Evolutionary conservation across 2,888 invertebrate genomes (phyloP), one percentile per base, ranked within the genome.

Genomic region (Dexiosoma caninum): DNA sequence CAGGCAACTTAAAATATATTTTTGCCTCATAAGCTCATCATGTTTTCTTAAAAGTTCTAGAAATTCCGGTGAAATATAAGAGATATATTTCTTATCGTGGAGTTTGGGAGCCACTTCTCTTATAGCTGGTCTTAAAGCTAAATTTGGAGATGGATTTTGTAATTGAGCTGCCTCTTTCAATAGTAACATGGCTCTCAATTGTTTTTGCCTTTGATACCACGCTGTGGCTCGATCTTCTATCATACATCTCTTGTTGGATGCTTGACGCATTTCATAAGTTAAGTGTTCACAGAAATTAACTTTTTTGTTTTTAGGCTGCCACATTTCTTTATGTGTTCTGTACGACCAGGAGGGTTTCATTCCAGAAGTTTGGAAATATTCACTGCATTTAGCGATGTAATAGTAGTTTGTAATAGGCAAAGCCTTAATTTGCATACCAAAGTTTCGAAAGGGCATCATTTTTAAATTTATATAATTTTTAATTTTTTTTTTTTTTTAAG

Each of bases 21-120:
- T 85, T 82, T 14, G 66, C 49, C 32, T 44, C 23, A 76, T 19
- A 7, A 32, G 12, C 5, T 83, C 82, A 70, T 88, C 87, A 74
- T 87, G 84, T 53, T 75, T 60, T 44, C 84, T 80, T 12, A 88
- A 82, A 21, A 88, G 74, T 5, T 79, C 19, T 3, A 82, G 83
- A 46, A 88, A 88, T 49, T 88, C 87, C 0, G 86, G 85, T 1
- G 88, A 88, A 7, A 88, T 87, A 57, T 74, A 74, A 8, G 16
- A 19, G 2, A 21, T 2, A 1, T 14, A 19, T 16, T 37, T 16
- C n/a, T 32, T 40, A 6, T 40, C 21, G 23, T 59, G 27, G 8
- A n/a, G 14, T 1, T n/a, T 16, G 3, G 51, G 32, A 7, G 69
- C 19, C 12, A 69, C 51, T 6, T 66, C n/a, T 40, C 72, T 67